These are phyloP conservation scores for Cryptus armator DNA, from an alignment of 2,888 invertebrate genomes.

Conservation along the genomic window DNA sequence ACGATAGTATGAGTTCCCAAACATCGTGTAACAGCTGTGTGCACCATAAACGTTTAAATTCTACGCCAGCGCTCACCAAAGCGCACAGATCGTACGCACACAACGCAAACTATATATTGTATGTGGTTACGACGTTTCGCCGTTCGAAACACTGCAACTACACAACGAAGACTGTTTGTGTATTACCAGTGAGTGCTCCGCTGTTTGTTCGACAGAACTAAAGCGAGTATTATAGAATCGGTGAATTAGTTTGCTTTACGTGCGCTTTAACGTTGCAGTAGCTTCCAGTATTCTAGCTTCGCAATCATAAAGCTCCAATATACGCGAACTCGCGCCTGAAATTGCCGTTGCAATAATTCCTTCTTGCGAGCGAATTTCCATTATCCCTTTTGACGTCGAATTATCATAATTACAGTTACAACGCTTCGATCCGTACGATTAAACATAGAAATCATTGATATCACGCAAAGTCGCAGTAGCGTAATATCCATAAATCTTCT, in stretches of 20 bases:
- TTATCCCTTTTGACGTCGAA: neutral
- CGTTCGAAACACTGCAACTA: neutral
- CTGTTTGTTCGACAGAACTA: slow-evolving; percentile 1
- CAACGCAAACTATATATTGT: neutral
- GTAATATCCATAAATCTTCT: neutral
- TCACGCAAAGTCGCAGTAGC: neutral
- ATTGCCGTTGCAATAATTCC: neutral
- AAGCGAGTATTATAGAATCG: slow-evolving; percentile 13
- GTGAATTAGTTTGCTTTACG: slow-evolving; percentile 34
- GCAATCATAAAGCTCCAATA: neutral
- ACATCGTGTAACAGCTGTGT: neutral
- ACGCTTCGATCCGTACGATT: neutral
- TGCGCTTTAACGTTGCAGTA: neutral
- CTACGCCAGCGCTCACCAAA: neutral
- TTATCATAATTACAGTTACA: neutral
- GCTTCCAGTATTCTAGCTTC: neutral
- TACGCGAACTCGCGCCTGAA: neutral
- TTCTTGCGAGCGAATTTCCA: neutral
- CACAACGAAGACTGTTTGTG: neutral
- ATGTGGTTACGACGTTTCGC: slow-evolving; percentile 25
- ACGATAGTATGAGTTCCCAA: neutral
- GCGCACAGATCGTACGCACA: slow-evolving; percentile 17
- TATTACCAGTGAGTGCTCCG: neutral
- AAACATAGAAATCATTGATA: neutral
- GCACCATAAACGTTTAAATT: neutral